A percentile compares a stretch with the other conserved stretches of the same genome.
phyloP scores from a whole-genome alignment of 2,797 vertebrate species.

The Xiphorhynchus erythropygius region DNA sequence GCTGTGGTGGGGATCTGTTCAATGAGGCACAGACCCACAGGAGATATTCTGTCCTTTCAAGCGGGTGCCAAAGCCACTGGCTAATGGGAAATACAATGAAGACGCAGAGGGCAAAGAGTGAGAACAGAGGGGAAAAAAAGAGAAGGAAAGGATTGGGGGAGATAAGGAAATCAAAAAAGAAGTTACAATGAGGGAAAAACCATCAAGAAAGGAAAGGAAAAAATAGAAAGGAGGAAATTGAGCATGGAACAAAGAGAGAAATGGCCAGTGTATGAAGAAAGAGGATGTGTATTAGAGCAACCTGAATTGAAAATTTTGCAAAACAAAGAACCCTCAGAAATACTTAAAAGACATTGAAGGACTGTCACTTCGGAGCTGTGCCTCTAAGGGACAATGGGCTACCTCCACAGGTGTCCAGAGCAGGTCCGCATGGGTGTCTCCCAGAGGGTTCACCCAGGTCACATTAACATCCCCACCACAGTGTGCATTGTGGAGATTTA shows the following conservation, averaged over 20 bases:
- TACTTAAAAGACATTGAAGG: not conserved
- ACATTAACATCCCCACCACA: not conserved
- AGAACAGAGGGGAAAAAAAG: not conserved
- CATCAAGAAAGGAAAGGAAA: not conserved
- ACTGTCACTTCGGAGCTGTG: not conserved
- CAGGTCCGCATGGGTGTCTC: not conserved
- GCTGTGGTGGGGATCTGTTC: not conserved
- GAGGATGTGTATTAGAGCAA: not conserved
- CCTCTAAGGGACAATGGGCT: not conserved
- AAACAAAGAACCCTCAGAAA: not conserved
- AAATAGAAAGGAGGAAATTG: not conserved
- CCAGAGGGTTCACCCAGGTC: not conserved
- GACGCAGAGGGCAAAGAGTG: not conserved
- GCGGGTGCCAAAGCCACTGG: not conserved
- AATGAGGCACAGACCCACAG: not conserved
- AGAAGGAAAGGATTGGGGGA: not conserved
- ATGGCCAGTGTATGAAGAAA: not conserved
- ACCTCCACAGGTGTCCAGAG: not conserved
- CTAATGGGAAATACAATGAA: not conserved
- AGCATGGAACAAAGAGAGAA: not conserved
- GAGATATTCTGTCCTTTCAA: accelerated
- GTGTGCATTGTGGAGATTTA: not conserved
- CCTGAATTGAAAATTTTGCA: not conserved
- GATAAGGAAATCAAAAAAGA: not conserved
- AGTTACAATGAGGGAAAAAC: not conserved